Evolutionary conservation across 2,888 invertebrate genomes (phyloP).

Genomic region (Calameuta idolon): DNA sequence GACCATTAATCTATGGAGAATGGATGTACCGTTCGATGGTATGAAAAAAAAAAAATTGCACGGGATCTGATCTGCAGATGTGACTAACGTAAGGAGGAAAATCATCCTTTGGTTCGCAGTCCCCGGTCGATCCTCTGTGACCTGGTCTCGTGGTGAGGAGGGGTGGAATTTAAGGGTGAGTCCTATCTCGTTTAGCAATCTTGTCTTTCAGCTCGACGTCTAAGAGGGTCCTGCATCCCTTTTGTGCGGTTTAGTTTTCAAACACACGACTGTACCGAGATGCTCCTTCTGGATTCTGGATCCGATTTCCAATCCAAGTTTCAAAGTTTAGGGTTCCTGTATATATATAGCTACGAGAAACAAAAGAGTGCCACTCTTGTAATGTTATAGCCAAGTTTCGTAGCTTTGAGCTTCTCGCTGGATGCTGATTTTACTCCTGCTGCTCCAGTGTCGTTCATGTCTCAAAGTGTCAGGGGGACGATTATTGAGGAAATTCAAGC

Average conservation of each 20-base stretch:
- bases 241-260: neutral
- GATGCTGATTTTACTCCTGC: neutral
- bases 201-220: slow-evolving; percentile 28
- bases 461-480: neutral
- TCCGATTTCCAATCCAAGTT: neutral
- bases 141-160: slow-evolving; percentile 10
- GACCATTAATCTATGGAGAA: neutral
- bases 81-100: neutral
- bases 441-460: neutral
- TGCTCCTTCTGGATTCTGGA: neutral
- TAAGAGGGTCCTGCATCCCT: neutral
- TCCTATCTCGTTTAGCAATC: slow-evolving; percentile 44
- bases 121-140: neutral
- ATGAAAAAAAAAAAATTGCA: neutral
- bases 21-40: neutral
- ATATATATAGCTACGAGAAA: neutral
- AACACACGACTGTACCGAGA: neutral
- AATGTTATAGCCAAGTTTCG: neutral
- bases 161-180: slow-evolving; percentile 44
- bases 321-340: neutral
- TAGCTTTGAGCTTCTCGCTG: neutral
- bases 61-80: neutral
- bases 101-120: neutral
- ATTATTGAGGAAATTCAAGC: neutral
- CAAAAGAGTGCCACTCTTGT: neutral